Base-by-base conservation (phyloP, 2,113 vertebrate genomes). In the Kryptolebias marmoratus region DNA sequence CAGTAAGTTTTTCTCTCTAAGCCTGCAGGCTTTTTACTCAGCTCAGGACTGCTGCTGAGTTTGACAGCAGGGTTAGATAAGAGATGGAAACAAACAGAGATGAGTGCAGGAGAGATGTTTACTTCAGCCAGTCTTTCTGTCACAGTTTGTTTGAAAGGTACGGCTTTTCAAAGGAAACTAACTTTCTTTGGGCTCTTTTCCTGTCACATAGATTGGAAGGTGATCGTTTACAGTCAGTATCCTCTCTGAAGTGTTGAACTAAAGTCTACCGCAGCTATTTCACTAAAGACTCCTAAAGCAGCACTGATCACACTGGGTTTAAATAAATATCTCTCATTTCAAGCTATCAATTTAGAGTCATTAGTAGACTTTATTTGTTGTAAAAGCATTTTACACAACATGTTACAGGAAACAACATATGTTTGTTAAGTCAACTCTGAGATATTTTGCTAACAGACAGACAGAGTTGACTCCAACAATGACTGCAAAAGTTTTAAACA, bases 1-100 rank as follows among this genome's bases (percentile, higher is more conserved):
- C 60, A 77, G 74, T 72, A 36, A 8, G 49, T 7, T 72, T 70
- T 62, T 60, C 68, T 62, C 22, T 12, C 13, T 42, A 11, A 44
- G 59, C 59, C 59, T 45, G 59, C 13, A 15, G 59, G 59, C 59
- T 61, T 27, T 61, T 61, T 61, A 45, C 59, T 45, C 39, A 62
- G 42, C 60, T 28, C 11, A 6, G 16, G 22, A 44, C 11, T n/a
- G 58, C 39, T 60, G 57, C 59, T 27, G n/a, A 28, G 14, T 28
- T 6, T 62, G 39, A 61, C 59, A 61, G 59, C 22, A 45, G 59
- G 39, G 59, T 61, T 61, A 45, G 60, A 62, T 47, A 59, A 59
- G 60, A 62, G n/a, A 15, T 3, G 12, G 39, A 22, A 61, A 62
- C 44, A 45, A 62, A 62, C 42, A 62, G 36, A 45, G 58, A 61